Conservation (phyloP, 2,888 invertebrate genomes). For the Metallyticus violacea region DNA sequence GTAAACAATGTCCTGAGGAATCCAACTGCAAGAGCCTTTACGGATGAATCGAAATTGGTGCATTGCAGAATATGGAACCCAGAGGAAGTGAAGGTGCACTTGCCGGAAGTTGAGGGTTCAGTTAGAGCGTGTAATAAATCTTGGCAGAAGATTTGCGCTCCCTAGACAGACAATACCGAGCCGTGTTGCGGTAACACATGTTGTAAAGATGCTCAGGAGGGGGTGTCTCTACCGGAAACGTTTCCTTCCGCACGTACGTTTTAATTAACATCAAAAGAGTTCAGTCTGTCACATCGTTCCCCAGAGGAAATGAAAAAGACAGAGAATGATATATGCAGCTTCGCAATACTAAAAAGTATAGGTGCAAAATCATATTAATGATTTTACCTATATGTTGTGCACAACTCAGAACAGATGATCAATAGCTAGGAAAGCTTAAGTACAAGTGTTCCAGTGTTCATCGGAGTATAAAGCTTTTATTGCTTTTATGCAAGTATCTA, state of each 20-base stretch:
- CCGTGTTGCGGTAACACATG: not conserved
- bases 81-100: not conserved
- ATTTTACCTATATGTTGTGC: too few species aligned
- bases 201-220: not conserved
- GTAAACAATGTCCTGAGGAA: too few species aligned
- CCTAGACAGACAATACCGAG: not conserved
- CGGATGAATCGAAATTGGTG: not conserved
- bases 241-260: not conserved
- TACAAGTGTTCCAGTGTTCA: too few species aligned
- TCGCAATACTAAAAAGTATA: too few species aligned
- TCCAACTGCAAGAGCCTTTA: too few species aligned
- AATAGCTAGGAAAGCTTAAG: too few species aligned
- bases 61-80: not conserved
- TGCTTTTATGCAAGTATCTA: too few species aligned
- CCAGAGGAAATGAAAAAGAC: not conserved
- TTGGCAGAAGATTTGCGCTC: not conserved
- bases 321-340: too few species aligned
- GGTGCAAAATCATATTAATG: too few species aligned
- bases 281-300: not conserved
- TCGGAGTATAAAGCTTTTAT: too few species aligned
- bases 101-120: not conserved
- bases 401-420: too few species aligned
- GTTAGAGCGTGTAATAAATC: constrained; percentile 3
- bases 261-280: not conserved
- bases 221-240: not conserved